A percentile compares a stretch with the other conserved stretches of the same genome.
Conservation (phyloP, 2,888 invertebrate species). For the Liposcelis brunnea region DNA sequence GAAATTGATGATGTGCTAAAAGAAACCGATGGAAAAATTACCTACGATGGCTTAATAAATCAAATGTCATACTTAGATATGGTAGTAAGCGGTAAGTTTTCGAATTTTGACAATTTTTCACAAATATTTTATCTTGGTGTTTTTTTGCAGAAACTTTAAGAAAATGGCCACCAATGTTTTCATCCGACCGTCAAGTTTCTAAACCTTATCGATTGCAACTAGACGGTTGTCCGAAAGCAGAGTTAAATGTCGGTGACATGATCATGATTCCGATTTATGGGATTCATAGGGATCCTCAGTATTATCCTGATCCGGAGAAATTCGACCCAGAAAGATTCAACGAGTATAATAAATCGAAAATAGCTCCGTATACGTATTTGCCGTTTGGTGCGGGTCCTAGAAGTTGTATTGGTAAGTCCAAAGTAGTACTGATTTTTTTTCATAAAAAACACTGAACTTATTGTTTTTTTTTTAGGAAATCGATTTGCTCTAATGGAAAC, state of each 20-base stretch:
- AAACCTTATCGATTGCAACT: not conserved
- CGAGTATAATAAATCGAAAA: slow-evolving; percentile 4
- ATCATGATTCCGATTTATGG: slow-evolving; percentile 6
- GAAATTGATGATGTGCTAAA: slow-evolving; percentile 34
- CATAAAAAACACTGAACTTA: no score
- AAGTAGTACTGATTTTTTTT: slow-evolving; percentile 38
- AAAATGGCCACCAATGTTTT: not conserved
- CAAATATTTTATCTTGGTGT: not conserved
- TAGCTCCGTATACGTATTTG: slow-evolving; percentile 8
- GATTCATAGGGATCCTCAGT: slow-evolving; percentile 9
- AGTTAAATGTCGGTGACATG: not conserved
- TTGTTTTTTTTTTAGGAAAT: slow-evolving; percentile 9
- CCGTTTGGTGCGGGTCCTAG: slow-evolving; percentile 13
- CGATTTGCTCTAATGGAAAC: slow-evolving; percentile 13
- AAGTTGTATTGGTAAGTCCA: slow-evolving; percentile 19
- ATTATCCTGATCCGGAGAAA: slow-evolving; percentile 11
- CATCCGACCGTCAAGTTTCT: not conserved
- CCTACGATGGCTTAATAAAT: slow-evolving; percentile 23
- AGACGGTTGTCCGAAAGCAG: not conserved
- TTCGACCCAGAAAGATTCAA: slow-evolving; percentile 12
- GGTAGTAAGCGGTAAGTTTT: slow-evolving; percentile 27
- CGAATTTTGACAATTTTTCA: not conserved
- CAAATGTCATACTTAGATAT: slow-evolving; percentile 28
- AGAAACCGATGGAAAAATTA: slow-evolving; percentile 23
- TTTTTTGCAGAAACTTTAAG: slow-evolving; percentile 2